Conservation (phyloP, 2,888 invertebrate species). For the Stenodera caucasica region DNA sequence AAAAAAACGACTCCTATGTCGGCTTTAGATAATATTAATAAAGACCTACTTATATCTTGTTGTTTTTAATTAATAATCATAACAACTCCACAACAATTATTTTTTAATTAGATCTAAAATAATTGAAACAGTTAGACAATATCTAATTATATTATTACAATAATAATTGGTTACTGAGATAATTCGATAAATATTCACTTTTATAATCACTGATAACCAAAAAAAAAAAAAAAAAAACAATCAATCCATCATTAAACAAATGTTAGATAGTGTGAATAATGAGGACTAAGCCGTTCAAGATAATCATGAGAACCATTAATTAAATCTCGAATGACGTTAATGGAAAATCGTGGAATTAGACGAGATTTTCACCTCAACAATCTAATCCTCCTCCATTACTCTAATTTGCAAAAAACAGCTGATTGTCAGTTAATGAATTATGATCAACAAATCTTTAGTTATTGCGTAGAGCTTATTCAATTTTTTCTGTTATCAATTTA, state of each 20-base stretch:
- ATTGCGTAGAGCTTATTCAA: too few species aligned
- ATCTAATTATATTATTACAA: neutral
- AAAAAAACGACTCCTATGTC: neutral
- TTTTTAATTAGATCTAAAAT: neutral
- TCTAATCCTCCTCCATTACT: neutral
- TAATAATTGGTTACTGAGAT: too few species aligned
- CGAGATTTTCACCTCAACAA: neutral
- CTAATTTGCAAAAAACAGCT: too few species aligned
- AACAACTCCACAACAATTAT: too few species aligned
- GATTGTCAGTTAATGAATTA: too few species aligned
- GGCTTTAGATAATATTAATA: slow-evolving; percentile 1
- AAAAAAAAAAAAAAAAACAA: neutral
- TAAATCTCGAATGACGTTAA: neutral
- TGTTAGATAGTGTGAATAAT: neutral
- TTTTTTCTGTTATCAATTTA: too few species aligned
- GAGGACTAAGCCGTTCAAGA: neutral
- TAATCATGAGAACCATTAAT: neutral
- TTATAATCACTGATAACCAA: too few species aligned
- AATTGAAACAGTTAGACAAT: neutral
- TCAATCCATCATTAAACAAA: neutral
- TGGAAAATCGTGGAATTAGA: neutral
- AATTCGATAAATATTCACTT: too few species aligned
- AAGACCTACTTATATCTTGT: neutral
- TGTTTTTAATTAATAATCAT: neutral
- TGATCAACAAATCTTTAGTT: too few species aligned